A percentile compares a stretch with the other conserved stretches of the same genome.
Conservation (phyloP, 2,113 vertebrate species). For the Callipepla californica region DNA sequence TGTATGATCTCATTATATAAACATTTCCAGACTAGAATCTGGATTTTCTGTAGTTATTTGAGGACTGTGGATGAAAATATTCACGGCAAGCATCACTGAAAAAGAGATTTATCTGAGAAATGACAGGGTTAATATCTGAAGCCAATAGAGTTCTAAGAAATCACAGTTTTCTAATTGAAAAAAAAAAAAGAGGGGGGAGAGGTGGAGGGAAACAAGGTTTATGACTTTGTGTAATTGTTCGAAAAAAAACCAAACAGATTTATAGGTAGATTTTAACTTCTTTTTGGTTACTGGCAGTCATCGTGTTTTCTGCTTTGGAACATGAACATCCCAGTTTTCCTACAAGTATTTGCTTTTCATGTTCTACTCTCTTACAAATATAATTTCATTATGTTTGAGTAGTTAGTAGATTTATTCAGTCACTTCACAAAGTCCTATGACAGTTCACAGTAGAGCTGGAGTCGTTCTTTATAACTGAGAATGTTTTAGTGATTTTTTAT, state of each 20-base stretch:
- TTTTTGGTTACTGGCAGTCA: not conserved
- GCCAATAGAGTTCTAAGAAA: not conserved
- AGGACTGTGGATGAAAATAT: not conserved
- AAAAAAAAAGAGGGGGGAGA: not conserved
- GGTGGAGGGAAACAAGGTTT: not conserved
- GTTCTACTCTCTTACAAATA: not conserved
- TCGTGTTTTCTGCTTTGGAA: not conserved
- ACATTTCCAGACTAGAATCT: not conserved
- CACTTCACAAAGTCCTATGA: not conserved
- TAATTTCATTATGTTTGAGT: not conserved
- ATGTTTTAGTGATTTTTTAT: slow-evolving; percentile 36
- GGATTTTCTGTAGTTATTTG: rapidly evolving
- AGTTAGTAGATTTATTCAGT: not conserved
- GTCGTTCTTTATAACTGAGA: not conserved
- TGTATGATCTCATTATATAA: not conserved
- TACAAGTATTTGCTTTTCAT: not conserved
- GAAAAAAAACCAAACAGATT: rapidly evolving
- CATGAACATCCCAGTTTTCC: not conserved
- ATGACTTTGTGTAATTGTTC: not conserved
- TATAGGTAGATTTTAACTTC: not conserved
- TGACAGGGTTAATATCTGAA: not conserved
- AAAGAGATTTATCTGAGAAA: rapidly evolving
- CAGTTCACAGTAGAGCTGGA: not conserved
- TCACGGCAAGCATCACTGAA: not conserved
- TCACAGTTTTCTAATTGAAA: not conserved